These are phyloP conservation scores for Melanotaenia boesemani DNA, from an alignment of 2,797 vertebrate species.

Conservation along the genomic window DNA sequence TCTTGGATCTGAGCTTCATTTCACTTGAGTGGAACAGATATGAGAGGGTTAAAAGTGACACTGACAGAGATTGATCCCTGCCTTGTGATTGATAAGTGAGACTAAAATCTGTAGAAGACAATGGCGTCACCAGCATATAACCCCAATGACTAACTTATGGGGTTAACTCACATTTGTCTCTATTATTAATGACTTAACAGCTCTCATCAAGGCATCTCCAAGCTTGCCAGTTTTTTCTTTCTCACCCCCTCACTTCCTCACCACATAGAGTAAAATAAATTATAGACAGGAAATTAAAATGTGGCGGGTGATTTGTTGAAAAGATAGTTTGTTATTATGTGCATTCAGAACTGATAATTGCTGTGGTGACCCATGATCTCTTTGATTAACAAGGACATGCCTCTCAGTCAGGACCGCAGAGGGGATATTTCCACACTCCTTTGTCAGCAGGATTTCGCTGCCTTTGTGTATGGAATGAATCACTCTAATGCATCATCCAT, in stretches of 20 bases:
- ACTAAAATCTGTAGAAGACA: conserved; percentile 49
- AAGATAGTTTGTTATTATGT: conserved; percentile 79
- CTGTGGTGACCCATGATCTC: conserved; percentile 76
- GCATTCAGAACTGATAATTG: conserved; percentile 74
- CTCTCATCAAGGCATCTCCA: conserved; percentile 55
- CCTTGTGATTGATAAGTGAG: conserved; percentile 54
- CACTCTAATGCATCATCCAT: conserved; percentile 26
- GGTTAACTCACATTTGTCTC: conserved; percentile 60
- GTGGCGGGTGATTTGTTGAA: conserved; percentile 74
- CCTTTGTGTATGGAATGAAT: conserved; percentile 50
- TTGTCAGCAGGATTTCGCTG: conserved; percentile 61
- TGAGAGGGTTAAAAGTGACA: conserved; percentile 46
- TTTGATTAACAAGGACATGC: conserved; percentile 72
- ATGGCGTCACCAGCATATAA: conserved; percentile 37
- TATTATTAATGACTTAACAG: conserved; percentile 72
- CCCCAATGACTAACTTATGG: conserved; percentile 45
- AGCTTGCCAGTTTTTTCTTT: conserved; percentile 49
- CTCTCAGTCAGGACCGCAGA: conserved; percentile 36
- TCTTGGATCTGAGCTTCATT: conserved; percentile 26
- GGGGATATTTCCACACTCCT: conserved; percentile 51
- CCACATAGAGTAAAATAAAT: conserved; percentile 66
- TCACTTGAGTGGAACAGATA: conserved; percentile 19
- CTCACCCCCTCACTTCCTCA: conserved; percentile 54
- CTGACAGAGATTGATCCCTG: conserved; percentile 53
- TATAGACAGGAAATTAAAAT: conserved; percentile 70